Evolutionary conservation across 2,888 invertebrate species (phyloP), one percentile per base, ranked within the genome.

Genomic region (Agriopis marginaria): DNA sequence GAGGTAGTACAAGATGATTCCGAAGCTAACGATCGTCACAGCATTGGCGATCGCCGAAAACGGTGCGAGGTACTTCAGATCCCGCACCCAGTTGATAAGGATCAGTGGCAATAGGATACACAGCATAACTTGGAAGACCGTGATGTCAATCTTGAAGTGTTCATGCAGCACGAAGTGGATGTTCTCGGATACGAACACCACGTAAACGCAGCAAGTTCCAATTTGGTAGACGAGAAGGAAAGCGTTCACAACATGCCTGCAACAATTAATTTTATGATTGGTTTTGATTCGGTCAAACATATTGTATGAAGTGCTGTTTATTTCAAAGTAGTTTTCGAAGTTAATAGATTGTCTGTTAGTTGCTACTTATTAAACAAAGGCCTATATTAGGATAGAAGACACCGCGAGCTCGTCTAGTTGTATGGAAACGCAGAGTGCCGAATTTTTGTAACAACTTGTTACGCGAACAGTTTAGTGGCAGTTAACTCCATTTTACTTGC

Each of bases 121-220:
- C 39, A 96, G 82, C 97, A 97, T 97, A 81, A 97, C 96, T 44
- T 96, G 89, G 66, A 95, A 92, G 47, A 96, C 93, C 61, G 95
- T 94, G 7, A 96, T 49, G 42, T 32, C 87, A 0, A 95, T 85
- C 3, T 88, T 82, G 71, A 93, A 91, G 79, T 96, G 95, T 23
- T 94, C 88, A 51, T 94, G 94, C 12, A 95, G 89, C 11, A 97
- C 97, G 77, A 91, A 94, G 83, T 97, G 95, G n/a, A 99, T 95
- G 89, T 98, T 99, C 71, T 96, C 96, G 0, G 98, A 96, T 60
- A 99, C 97, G 88, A 99, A 99, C 0, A 99, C 97, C 32, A 98
- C 97, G 89, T 99, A 99, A 1, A 99, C 99, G 88, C 99, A 99
- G 87, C 99, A 99, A 60, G 98, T 98, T 58, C 99, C 99, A 79